A percentile compares a stretch with the other conserved stretches of the same genome.
phyloP scores from a whole-genome alignment of 2,797 vertebrate species.

The Cyclopterus lumpus region DNA sequence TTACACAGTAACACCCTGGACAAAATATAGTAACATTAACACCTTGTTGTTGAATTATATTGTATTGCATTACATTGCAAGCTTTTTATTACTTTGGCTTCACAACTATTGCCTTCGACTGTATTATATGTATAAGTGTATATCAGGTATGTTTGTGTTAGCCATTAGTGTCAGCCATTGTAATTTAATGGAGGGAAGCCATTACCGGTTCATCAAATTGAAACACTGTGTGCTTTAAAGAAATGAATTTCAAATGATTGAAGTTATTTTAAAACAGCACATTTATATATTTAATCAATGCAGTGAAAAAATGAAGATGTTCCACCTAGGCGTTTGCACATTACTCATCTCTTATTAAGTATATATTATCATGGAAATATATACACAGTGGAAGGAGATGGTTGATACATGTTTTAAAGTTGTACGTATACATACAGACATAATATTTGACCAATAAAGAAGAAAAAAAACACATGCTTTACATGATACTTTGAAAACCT shows the following conservation, averaged over 20 bases:
- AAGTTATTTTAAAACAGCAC: conserved; percentile 1
- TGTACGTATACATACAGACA: neutral
- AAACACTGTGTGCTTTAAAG: neutral
- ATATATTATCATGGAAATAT: neutral
- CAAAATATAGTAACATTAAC: conserved; percentile 18
- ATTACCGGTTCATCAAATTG: conserved; percentile 12
- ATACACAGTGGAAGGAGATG: neutral
- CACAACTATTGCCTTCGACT: conserved; percentile 6
- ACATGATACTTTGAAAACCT: conserved; percentile 6
- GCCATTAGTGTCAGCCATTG: conserved; percentile 11
- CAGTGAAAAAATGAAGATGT: neutral
- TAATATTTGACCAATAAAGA: neutral
- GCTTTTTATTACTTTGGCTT: conserved; percentile 19
- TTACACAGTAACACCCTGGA: neutral
- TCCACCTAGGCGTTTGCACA: neutral
- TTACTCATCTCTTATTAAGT: neutral
- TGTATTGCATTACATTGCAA: conserved; percentile 8
- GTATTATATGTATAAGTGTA: conserved; percentile 3
- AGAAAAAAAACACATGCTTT: neutral
- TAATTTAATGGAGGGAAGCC: conserved; percentile 11
- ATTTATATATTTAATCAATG: conserved; percentile 1
- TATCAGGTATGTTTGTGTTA: neutral
- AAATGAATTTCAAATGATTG: neutral
- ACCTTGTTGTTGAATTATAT: neutral
- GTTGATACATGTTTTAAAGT: neutral